A percentile compares a stretch with the other conserved stretches of the same genome.
phyloP scores from a whole-genome alignment of 2,113 vertebrate genomes.

The Acanthochromis polyacanthus region DNA sequence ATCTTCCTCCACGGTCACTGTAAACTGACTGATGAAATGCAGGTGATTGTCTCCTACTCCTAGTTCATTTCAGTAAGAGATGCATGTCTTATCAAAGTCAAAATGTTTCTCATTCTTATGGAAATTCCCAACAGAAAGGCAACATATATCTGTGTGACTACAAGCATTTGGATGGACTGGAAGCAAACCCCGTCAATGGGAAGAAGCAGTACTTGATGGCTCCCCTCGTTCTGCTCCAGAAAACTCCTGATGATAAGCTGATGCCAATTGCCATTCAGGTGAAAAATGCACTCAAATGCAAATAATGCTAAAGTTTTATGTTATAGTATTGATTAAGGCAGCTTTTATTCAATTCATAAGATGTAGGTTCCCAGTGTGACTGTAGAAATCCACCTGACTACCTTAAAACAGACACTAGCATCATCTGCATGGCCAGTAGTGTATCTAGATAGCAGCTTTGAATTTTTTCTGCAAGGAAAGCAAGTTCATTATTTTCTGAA shows the following conservation, averaged over 20 bases:
- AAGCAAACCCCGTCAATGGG: constrained; percentile 73
- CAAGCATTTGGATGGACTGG: constrained; percentile 77
- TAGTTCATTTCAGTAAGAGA: neutral
- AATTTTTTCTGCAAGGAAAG: too few relatives aligned
- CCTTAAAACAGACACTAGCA: too few relatives aligned
- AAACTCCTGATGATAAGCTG: constrained; percentile 67
- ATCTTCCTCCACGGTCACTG: constrained; percentile 79
- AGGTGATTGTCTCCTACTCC: constrained; percentile 77
- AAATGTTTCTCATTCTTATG: neutral
- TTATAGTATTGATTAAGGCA: neutral
- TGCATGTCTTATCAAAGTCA: too few relatives aligned
- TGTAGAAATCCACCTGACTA: too few relatives aligned
- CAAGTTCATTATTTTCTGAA: too few relatives aligned
- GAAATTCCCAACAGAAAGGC: constrained; percentile 75
- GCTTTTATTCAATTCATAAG: too few relatives aligned
- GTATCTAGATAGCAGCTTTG: too few relatives aligned
- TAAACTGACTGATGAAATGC: constrained; percentile 85
- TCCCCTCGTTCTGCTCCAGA: constrained; percentile 83
- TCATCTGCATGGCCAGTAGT: too few relatives aligned
- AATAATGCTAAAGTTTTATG: neutral
- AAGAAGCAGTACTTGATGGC: constrained; percentile 81
- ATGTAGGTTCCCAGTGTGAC: too few relatives aligned
- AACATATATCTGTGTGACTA: constrained; percentile 87
- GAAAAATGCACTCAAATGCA: neutral
- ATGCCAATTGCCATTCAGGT: constrained; percentile 88